phyloP scores from a whole-genome alignment of 2,113 vertebrate species.

The Noturus placidus region DNA sequence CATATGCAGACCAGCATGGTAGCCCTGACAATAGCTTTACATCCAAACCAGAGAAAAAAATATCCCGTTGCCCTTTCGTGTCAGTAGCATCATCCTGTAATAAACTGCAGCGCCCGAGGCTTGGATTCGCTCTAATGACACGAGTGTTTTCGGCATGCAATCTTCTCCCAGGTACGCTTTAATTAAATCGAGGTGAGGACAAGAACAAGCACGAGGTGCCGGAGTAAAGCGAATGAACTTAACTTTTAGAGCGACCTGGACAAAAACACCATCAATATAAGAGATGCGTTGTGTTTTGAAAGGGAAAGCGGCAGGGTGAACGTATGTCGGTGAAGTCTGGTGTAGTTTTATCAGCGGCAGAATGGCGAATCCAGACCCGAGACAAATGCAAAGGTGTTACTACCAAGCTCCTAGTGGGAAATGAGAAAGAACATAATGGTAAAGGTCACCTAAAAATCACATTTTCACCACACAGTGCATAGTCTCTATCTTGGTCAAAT shows the following conservation, averaged over 20 bases:
- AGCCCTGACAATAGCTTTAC: neutral
- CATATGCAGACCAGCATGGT: conserved; percentile 15
- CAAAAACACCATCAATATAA: conserved; percentile 1
- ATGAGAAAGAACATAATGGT: neutral
- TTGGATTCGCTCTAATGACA: conserved; percentile 59
- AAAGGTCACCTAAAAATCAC: conserved; percentile 17
- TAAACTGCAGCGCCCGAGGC: conserved; percentile 34
- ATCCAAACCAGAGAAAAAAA: neutral
- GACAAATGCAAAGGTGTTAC: conserved; percentile 13
- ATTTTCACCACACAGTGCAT: neutral
- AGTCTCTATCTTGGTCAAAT: neutral
- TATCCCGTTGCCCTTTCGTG: conserved; percentile 1
- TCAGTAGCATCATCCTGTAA: conserved; percentile 35
- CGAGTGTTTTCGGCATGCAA: conserved; percentile 56
- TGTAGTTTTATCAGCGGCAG: neutral
- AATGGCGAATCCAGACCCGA: neutral
- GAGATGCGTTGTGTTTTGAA: neutral
- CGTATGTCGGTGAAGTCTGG: neutral
- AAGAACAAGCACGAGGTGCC: conserved; percentile 5
- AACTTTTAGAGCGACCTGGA: neutral
- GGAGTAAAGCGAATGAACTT: neutral
- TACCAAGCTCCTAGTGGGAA: neutral
- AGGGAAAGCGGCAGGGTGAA: conserved; percentile 1
- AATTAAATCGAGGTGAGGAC: conserved; percentile 62
- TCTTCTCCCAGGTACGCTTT: conserved; percentile 65